Percentiles rank a stretch among this genome's conserved stretches.
phyloP scores from a whole-genome alignment of 2,888 invertebrate genomes.

The Orgyia antiqua region DNA sequence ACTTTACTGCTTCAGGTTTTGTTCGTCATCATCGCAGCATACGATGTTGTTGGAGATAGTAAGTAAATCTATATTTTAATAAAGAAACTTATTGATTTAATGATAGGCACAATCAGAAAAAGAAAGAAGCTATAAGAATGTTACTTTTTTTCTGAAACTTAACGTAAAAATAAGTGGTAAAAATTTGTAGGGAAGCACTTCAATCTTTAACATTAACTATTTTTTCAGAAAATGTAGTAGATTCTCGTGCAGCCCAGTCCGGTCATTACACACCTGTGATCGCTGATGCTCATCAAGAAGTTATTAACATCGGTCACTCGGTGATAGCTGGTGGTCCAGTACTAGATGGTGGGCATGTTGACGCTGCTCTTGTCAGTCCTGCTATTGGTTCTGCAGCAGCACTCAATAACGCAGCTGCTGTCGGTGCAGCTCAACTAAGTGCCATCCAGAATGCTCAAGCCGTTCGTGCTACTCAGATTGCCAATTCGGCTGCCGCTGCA shows the following conservation, averaged over 20 bases:
- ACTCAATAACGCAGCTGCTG: constrained; percentile 61
- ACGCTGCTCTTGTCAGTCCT: constrained; percentile 26
- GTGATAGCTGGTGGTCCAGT: constrained; percentile 5
- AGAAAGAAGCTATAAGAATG: too few relatives aligned
- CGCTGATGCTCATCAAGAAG: constrained; percentile 19
- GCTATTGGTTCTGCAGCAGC: constrained; percentile 47
- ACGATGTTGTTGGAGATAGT: constrained; percentile 62
- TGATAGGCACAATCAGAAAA: too few relatives aligned
- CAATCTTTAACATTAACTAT: too few relatives aligned
- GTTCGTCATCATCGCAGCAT: constrained; percentile 66
- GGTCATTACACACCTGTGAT: constrained; percentile 32
- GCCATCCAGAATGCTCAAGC: constrained; percentile 71
- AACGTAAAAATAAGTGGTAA: too few relatives aligned
- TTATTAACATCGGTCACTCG: constrained; percentile 1
- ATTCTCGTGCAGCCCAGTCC: constrained; percentile 44
- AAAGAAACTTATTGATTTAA: too few relatives aligned
- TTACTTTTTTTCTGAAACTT: too few relatives aligned
- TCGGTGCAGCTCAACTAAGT: constrained; percentile 63
- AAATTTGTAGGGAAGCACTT: too few relatives aligned
- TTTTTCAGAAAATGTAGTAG: constrained; percentile 31
- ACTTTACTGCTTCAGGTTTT: constrained; percentile 50
- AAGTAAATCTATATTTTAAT: constrained; percentile 16
- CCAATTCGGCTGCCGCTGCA: constrained; percentile 62
- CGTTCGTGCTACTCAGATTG: constrained; percentile 60
- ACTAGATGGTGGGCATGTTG: constrained; percentile 6